Conservation (phyloP, 2,888 invertebrate species). For the Linyphia triangularis region DNA sequence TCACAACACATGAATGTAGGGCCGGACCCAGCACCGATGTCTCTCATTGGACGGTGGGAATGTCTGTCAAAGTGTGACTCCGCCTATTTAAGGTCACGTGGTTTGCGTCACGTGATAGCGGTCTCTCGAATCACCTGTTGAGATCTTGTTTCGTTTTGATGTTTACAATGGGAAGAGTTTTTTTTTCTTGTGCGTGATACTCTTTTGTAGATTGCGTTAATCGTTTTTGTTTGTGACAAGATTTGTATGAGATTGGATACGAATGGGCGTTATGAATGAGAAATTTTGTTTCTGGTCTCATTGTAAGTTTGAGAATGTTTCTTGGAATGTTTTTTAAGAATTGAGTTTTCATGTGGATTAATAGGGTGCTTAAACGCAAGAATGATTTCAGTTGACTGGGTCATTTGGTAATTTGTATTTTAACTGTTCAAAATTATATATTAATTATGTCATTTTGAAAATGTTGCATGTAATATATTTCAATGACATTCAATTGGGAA, state of each 20-base stretch:
- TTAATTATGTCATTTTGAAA: too few species aligned
- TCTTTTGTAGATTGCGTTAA: constrained; percentile 22
- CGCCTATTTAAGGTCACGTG: constrained; percentile 61
- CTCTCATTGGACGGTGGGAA: constrained; percentile 46
- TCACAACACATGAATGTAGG: constrained; percentile 71
- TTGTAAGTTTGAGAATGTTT: too few species aligned
- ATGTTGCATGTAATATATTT: too few species aligned
- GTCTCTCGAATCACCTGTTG: constrained; percentile 73
- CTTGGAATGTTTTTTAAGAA: too few species aligned
- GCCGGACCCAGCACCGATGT: neutral
- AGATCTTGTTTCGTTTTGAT: constrained; percentile 53
- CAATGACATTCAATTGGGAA: too few species aligned
- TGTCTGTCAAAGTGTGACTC: constrained; percentile 30
- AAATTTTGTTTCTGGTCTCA: too few species aligned
- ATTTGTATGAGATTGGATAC: neutral
- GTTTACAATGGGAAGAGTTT: neutral
- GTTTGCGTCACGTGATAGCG: constrained; percentile 49
- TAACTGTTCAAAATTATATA: too few species aligned
- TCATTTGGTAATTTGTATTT: too few species aligned
- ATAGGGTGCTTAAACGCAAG: too few species aligned
- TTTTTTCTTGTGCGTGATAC: constrained; percentile 25
- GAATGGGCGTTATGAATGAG: too few species aligned
- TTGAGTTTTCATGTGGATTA: too few species aligned
- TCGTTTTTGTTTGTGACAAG: neutral
- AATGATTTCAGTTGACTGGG: too few species aligned